A percentile compares a stretch with the other conserved stretches of the same genome.
Conservation (phyloP, 92 coral and sea anemone genomes). For the Porites evermanni region DNA sequence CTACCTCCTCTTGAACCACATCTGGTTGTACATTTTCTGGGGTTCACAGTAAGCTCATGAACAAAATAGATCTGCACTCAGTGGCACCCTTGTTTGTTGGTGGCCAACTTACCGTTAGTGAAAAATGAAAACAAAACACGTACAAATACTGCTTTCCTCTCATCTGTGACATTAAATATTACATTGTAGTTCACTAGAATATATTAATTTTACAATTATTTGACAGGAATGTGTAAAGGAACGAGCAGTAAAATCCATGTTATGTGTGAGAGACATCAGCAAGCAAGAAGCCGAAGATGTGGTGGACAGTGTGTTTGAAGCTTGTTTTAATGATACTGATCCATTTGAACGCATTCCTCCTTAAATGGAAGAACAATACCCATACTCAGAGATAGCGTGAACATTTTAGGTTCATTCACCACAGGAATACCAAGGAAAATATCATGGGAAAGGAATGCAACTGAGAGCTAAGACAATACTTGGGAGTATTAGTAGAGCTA, state of each 20-base stretch:
- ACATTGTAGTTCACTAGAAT: too few relatives aligned
- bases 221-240: conserved; percentile 89
- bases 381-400: background rate
- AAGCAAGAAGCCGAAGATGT: conserved; percentile 86
- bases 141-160: background rate
- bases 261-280: conserved; percentile 92
- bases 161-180: too few relatives aligned
- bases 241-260: conserved; percentile 93
- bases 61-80: too few relatives aligned
- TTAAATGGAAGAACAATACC: background rate
- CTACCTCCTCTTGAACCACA: too few relatives aligned
- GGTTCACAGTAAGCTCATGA: too few relatives aligned
- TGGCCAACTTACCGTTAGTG: too few relatives aligned
- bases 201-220: background rate
- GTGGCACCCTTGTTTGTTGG: too few relatives aligned
- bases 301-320: conserved; percentile 92
- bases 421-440: background rate
- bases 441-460: background rate
- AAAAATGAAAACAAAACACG: too few relatives aligned
- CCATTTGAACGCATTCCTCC: conserved; percentile 99
- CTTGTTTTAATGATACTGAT: conserved; percentile 95
- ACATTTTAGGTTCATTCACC: background rate
- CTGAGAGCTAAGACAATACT: background rate
- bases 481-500: too few relatives aligned
- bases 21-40: too few relatives aligned